Evolutionary conservation across 2,888 invertebrate species (phyloP), one percentile per base, ranked within the genome.

Genomic region (Camptogramma bilineatum): DNA sequence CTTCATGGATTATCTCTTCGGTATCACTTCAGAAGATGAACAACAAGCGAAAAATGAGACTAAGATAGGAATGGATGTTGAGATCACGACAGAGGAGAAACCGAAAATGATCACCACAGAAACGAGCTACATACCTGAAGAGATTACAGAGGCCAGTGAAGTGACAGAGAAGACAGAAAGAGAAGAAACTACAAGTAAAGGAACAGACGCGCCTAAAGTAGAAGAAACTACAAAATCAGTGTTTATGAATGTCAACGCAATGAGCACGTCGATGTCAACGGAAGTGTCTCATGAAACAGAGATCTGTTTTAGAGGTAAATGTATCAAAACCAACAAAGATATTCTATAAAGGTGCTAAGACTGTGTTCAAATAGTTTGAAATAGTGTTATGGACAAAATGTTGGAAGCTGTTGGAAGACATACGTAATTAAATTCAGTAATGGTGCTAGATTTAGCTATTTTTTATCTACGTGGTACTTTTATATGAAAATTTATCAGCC

Each of bases 221-320:
- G 86, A 89, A 77, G 78, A 81, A 3, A 80, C 91, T 4, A 85
- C 91, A 4, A 77, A 82, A 46, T 91, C 91, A 64, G 82, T 90
- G 72, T 88, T 89, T 79, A 86, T 94, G 93, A 91, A 92, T 71
- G 87, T 91, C 10, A 92, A 94, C 64, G 87, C 95, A 5, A 85
- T 96, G 8, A 95, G 95, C 71, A 97, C 97, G 0, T 96, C 97
- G 1, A 96, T 96, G 78, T 96, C 96, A 2, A 97, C 97, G 18
- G 96, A 96, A 84, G 93, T 97, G 48, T 96, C 97, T 13, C 96
- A 97, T 73, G 97, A 97, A 94, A 97, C 97, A 39, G 97, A 97
- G 90, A 97, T 97, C 69, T 97, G 97, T 81, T 97, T 96, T 84
- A 95, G 96, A 81, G 97, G 97, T 13, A 95, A 96, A 79, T 97